Evolutionary conservation across 2,888 invertebrate species (phyloP), one percentile per base, ranked within the genome.

Genomic region (Leptinotarsa tumamoca): DNA sequence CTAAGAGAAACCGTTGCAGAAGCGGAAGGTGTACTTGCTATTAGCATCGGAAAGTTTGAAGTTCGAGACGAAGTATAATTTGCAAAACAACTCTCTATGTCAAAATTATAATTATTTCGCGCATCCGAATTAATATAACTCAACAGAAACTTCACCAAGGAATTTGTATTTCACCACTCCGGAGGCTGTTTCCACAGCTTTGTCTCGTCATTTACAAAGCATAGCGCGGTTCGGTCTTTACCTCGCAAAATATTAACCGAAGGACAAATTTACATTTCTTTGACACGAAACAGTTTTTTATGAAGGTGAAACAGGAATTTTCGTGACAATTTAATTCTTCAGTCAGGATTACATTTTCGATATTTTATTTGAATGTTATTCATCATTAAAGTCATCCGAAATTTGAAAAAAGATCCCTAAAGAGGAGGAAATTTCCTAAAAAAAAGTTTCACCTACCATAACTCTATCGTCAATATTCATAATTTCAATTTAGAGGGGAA

Each of bases 101-200:
- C 27, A 63, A 33, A 63, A 63, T 63, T 33, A 17, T 63, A 63
- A 63, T 63, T 43, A n/a, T 63, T n/a, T n/a, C 5, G 63, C 17
- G 33, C 63, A 33, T 15, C 17, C 17, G 33, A 33, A 63, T 63
- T 27, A 43, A n/a, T 33, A n/a, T 33, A 10, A 33, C 33, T 63
- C 17, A 63, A 33, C 63, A 15, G 63, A 33, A 63, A 63, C 63
- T 63, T 63, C 58, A 33, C 33, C 33, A 43, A 33, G 13, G 27
- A 63, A 43, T 33, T 63, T 27, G n/a, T 63, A 63, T 63, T 63
- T 33, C 15, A 10, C 63, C 7, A 33, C 33, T 33, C 63, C 63
- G 33, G 33, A n/a, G 33, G 27, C 63, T 63, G 63, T 33, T 63
- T 63, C 33, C 33, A 63, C 27, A 63, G 18, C 33, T 63, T 63